Percentiles rank a stretch among this genome's conserved stretches.
phyloP scores from a whole-genome alignment of 2,888 invertebrate genomes.

The Drosophila histrio region DNA sequence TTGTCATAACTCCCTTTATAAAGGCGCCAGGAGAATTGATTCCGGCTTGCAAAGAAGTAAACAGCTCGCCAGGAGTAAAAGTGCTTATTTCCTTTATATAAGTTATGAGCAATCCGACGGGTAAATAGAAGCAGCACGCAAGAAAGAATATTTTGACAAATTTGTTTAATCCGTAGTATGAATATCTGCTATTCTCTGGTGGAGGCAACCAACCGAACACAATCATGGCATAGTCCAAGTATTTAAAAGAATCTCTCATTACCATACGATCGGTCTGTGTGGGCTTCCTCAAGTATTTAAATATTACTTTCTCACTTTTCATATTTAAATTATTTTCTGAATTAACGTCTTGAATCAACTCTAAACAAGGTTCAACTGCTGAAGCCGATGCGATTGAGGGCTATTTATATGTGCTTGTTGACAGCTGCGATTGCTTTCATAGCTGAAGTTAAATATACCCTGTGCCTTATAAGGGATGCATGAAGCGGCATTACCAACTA shows the following conservation, averaged over 20 bases:
- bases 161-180: not conserved
- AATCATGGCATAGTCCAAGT: conserved; percentile 27
- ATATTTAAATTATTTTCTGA: not conserved
- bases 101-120: conserved; percentile 29
- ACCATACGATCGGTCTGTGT: conserved; percentile 21
- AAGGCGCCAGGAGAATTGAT: conserved; percentile 41
- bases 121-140: conserved; percentile 15
- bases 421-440: not conserved
- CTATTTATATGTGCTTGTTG: conserved; percentile 16
- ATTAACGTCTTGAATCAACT: not conserved
- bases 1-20: conserved; percentile 13
- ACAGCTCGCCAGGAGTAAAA: conserved; percentile 50
- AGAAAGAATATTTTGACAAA: conserved; percentile 21
- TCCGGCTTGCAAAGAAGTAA: conserved; percentile 49
- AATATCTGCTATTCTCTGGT: not conserved
- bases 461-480: not conserved
- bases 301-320: conserved; percentile 10
- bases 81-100: conserved; percentile 29
- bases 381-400: not conserved
- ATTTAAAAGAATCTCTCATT: conserved; percentile 36
- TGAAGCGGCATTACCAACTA: not conserved
- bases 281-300: conserved; percentile 31
- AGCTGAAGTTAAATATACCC: not conserved
- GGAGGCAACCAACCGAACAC: conserved; percentile 35
- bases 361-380: conserved; percentile 6